Evolutionary conservation across 2,888 invertebrate genomes (phyloP), one percentile per base, ranked within the genome.

Genomic region (Stenchaetothrips biformis): DNA sequence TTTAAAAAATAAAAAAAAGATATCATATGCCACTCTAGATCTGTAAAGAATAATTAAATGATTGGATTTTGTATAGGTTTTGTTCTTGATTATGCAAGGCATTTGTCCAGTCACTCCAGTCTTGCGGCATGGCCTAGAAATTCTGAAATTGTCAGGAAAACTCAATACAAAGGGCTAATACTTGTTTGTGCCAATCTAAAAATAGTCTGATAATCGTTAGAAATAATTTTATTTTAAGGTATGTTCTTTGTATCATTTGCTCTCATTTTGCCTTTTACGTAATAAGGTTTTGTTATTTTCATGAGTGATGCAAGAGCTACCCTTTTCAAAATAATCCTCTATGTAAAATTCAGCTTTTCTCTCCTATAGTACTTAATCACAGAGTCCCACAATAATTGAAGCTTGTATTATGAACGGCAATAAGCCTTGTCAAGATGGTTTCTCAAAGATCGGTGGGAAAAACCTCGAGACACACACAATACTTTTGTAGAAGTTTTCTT

Each of bases 81-180:
- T 74, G 21, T 74, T 21, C 25, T 21, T 74, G 67, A 25, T 74
- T 74, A 25, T 21, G 25, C 25, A 74, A 74, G 67, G 21, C 67
- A 25, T 2, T 37, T 4, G 4, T 37, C 37, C 21, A 74, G 67
- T 21, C 3, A 25, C 67, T 74, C 37, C 37, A 37, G 37, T 37
- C 67, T 74, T 25, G 67, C 25, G 25, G 21, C 67, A 25, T 74
- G 67, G 67, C 67, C 25, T 74, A 74, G 67, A 74, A 74, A 74
- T 74, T 74, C 37, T 21, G 9, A 74, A 21, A 21, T 74, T 21
- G 9, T 67, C 7, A 9, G 21, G 9, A 21, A 67, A 21, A 67
- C 9, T 21, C 25, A 25, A 21, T 74, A 11, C 21, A 74, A 74
- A 11, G 67, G 67, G 67, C 67, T 74, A 25, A 11, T 25, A 25